These are phyloP conservation scores for Orthonyx spaldingii DNA, from an alignment of 2,113 vertebrate species.

Conservation along the genomic window DNA sequence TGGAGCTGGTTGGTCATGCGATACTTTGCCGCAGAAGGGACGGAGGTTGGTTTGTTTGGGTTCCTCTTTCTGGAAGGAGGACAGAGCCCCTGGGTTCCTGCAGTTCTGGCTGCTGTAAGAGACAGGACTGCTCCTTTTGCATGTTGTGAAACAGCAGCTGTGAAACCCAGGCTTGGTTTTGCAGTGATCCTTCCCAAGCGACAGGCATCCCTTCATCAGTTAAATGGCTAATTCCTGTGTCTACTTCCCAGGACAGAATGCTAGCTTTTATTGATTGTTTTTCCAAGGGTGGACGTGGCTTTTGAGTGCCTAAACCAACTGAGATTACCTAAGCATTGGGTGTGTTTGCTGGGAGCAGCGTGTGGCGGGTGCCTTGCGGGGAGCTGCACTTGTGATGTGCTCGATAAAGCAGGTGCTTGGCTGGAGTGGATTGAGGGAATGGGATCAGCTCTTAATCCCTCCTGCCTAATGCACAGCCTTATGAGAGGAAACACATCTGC, in stretches of 20 bases:
- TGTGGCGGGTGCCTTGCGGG: accelerated
- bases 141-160: background rate
- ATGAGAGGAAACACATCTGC: background rate
- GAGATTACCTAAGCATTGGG: background rate
- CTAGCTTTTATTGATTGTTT: background rate
- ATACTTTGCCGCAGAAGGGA: background rate
- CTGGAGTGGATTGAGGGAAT: accelerated
- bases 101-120: background rate
- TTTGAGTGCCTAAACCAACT: background rate
- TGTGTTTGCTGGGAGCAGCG: background rate
- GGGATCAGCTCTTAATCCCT: background rate
- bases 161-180: background rate
- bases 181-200: accelerated
- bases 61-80: background rate
- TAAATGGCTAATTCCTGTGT: background rate
- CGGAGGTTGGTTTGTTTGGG: background rate
- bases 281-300: accelerated
- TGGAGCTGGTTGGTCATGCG: background rate
- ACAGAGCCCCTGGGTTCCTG: background rate
- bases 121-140: background rate
- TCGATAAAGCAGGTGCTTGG: accelerated
- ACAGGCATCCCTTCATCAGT: background rate
- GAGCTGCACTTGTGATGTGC: accelerated
- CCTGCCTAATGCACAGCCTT: too few species aligned
- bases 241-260: background rate